Percentiles rank a stretch among this genome's conserved stretches.
phyloP scores from a whole-genome alignment of 2,888 invertebrate genomes.

The Microctonus hyperodae region DNA sequence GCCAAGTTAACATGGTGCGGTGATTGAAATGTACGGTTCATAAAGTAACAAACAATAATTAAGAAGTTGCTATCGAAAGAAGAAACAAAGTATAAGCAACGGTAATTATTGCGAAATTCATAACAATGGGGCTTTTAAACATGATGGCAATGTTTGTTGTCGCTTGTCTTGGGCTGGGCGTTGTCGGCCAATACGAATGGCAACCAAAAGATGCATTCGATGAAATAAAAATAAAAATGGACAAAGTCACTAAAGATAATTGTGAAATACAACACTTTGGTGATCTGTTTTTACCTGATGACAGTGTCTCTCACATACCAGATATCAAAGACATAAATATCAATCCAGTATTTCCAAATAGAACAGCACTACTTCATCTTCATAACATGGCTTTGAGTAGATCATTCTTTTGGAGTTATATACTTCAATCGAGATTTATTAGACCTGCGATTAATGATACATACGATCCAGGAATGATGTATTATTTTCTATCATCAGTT shows the following conservation, averaged over 20 bases:
- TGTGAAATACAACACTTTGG: slow-evolving; percentile 87
- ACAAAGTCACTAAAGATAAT: slow-evolving; percentile 84
- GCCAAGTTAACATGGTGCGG: slow-evolving; percentile 8
- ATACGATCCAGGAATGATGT: slow-evolving; percentile 98
- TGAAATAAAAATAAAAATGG: slow-evolving; percentile 83
- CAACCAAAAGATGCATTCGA: slow-evolving; percentile 90
- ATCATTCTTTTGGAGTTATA: slow-evolving; percentile 96
- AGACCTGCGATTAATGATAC: slow-evolving; percentile 90
- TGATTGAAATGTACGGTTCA: not conserved
- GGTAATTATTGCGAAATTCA: not conserved
- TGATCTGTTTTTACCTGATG: slow-evolving; percentile 83
- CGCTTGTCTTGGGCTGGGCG: slow-evolving; percentile 66
- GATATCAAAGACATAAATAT: slow-evolving; percentile 94
- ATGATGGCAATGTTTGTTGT: slow-evolving; percentile 38
- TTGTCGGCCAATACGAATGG: slow-evolving; percentile 91
- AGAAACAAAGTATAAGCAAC: not conserved
- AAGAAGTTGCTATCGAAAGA: not conserved
- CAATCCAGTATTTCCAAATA: slow-evolving; percentile 92
- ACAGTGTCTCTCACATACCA: slow-evolving; percentile 89
- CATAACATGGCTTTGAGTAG: slow-evolving; percentile 97
- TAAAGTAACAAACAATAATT: not conserved
- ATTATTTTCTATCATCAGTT: slow-evolving; percentile 92
- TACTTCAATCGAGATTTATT: slow-evolving; percentile 88
- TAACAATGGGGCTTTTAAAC: slow-evolving; percentile 34
- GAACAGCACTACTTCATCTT: slow-evolving; percentile 89